These are phyloP conservation scores for Agrochola litura DNA, from an alignment of 2,888 invertebrate genomes.

Conservation along the genomic window DNA sequence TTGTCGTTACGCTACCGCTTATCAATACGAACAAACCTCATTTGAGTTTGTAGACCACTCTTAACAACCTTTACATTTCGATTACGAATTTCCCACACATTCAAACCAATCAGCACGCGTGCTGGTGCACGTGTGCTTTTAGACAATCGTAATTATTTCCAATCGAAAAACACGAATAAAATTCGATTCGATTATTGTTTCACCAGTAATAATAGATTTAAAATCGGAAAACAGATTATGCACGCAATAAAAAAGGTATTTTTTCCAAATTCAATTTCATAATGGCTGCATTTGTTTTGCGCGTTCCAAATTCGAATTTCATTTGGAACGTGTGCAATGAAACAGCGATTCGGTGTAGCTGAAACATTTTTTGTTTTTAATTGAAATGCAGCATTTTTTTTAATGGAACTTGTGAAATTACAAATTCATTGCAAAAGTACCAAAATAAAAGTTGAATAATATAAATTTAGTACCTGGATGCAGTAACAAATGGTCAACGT, in stretches of 20 bases:
- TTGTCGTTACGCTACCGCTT: background rate
- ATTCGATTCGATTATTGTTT: slow-evolving; percentile 37
- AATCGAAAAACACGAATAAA: slow-evolving; percentile 11
- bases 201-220: slow-evolving; percentile 29
- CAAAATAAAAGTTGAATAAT: background rate
- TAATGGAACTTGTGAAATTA: background rate
- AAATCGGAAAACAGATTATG: slow-evolving; percentile 23
- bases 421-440: background rate
- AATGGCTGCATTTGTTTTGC: slow-evolving; percentile 41
- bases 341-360: slow-evolving; percentile 9
- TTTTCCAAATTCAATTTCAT: slow-evolving; percentile 30
- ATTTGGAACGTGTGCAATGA: slow-evolving; percentile 29
- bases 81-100: slow-evolving; percentile 10
- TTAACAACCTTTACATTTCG: background rate
- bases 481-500: background rate
- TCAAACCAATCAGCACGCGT: background rate
- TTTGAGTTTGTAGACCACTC: too few relatives aligned
- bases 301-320: slow-evolving; percentile 32
- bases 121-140: background rate
- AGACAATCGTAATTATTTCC: slow-evolving; percentile 28
- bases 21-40: background rate
- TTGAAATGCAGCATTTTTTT: background rate
- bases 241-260: slow-evolving; percentile 8
- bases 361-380: slow-evolving; percentile 4
- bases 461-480: slow-evolving; percentile 17